Evolutionary conservation across 2,797 vertebrate species (phyloP), one percentile per base, ranked within the genome.

Genomic region (Phalloptychus januarius): DNA sequence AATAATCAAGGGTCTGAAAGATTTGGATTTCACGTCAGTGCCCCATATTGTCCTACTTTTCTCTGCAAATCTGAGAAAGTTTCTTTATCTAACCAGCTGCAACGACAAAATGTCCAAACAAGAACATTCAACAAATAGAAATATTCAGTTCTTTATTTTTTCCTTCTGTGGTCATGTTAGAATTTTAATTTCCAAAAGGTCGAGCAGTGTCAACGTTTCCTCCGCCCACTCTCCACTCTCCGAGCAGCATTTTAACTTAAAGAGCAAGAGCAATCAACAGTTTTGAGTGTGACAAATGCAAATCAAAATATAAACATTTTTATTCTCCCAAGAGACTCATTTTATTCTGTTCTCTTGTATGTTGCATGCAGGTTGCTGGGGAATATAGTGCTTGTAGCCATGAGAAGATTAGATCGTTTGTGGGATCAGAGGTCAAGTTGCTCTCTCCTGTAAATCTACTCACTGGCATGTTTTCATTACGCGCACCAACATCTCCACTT

Each of bases 401-500:
- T 75, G 90, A 87, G 85, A 86, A 89, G 88, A 93, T 94, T 91
- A 91, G 90, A 93, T 93, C 77, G 84, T 92, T 77, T 77, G 4
- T 15, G 65, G 83, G 89, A 83, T 81, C 88, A 88, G 85, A 90
- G 92, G 92, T 94, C 92, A 93, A 92, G 92, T 91, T 94, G 88
- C 82, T 92, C 88, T 87, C 78, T 90, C 83, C 90, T 93, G 91
- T 95, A 95, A 94, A 95, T 95, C 92, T 94, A 84, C 90, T 92
- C 91, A 80, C 82, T 92, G 92, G 84, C 92, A 93, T 94, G 91
- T 94, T 95, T 95, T 95, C 91, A 95, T 94, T 92, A 93, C 87
- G 73, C 83, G 81, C 82, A 87, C 79, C 88, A 89, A 88, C 90
- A 86, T 89, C 82, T 91, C 81, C 88, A 87, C 82, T 82, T 77